These are phyloP conservation scores for Volucella zonaria DNA, from an alignment of 2,888 invertebrate genomes.

Conservation along the genomic window DNA sequence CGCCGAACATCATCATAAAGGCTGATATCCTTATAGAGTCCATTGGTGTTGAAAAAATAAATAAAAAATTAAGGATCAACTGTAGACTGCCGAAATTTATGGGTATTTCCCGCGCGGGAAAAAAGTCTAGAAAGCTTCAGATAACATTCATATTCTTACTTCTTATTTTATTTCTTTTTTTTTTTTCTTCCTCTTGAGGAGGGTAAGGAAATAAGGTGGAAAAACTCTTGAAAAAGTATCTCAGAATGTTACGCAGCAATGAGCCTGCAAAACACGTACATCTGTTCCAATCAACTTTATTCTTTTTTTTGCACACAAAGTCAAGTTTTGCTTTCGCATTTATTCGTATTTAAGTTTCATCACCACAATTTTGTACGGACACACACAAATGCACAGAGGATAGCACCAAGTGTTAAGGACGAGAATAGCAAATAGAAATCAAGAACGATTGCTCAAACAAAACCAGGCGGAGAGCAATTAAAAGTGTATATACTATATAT, in stretches of 20 bases:
- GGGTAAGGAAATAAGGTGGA: not conserved
- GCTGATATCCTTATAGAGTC: not conserved
- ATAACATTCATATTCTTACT: not conserved
- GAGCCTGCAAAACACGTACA: constrained; percentile 54
- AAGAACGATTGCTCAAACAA: constrained; percentile 59
- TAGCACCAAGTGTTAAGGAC: constrained; percentile 28
- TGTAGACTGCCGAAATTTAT: not conserved
- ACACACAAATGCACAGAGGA: constrained; percentile 23
- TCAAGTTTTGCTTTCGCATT: constrained; percentile 46
- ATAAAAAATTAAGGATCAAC: not conserved
- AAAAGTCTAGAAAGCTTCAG: constrained; percentile 55
- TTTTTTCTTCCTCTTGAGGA: not conserved
- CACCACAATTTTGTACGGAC: constrained; percentile 36
- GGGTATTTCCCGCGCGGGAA: constrained; percentile 44
- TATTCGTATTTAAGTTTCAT: constrained; percentile 60
- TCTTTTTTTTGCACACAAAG: constrained; percentile 49
- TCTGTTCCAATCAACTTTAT: constrained; percentile 64
- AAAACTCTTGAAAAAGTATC: constrained; percentile 30
- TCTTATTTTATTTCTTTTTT: not conserved
- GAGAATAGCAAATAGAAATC: constrained; percentile 48
- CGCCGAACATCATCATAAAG: constrained; percentile 21
- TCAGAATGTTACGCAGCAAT: constrained; percentile 34
- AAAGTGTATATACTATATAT: constrained; percentile 23
- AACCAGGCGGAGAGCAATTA: constrained; percentile 50
- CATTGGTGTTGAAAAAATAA: not conserved